Conservation (phyloP, 1,140 invertebrate species). For the Bombus vancouverensis region DNA sequence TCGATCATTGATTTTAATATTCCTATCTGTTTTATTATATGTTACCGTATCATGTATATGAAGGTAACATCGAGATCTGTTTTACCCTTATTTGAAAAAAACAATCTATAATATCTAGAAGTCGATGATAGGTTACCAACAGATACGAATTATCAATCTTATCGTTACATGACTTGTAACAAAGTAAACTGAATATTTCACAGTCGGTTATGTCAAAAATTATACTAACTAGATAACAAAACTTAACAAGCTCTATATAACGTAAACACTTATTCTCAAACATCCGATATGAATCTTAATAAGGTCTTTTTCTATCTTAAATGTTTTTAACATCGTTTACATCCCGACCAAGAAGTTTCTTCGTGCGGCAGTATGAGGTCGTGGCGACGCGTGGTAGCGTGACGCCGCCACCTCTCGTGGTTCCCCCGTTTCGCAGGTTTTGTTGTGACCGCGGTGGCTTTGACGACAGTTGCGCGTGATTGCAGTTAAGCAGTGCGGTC, state of each 20-base stretch:
- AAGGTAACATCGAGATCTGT: too few species aligned
- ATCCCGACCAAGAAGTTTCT: neutral
- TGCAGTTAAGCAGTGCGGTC: slow-evolving; percentile 40
- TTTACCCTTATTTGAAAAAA: neutral
- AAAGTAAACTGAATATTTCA: too few species aligned
- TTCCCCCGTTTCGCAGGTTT: slow-evolving; percentile 37
- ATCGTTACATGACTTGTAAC: neutral
- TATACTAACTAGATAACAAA: neutral
- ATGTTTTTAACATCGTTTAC: neutral
- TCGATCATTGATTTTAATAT: too few species aligned
- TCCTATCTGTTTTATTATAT: neutral
- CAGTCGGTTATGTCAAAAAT: too few species aligned
- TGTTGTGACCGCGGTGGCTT: slow-evolving; percentile 66
- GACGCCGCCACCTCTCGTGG: slow-evolving; percentile 61
- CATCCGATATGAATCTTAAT: neutral
- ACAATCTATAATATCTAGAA: too few species aligned
- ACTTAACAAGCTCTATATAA: neutral
- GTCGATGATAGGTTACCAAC: too few species aligned
- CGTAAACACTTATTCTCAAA: neutral
- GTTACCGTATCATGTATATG: too few species aligned
- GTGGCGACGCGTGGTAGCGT: slow-evolving; percentile 31
- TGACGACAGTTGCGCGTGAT: slow-evolving; percentile 63
- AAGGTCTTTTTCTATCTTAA: neutral
- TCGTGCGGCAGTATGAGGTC: neutral
- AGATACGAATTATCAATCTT: neutral